Conservation (phyloP, 2,888 invertebrate genomes). For the Pachycephus smyrnensis region DNA sequence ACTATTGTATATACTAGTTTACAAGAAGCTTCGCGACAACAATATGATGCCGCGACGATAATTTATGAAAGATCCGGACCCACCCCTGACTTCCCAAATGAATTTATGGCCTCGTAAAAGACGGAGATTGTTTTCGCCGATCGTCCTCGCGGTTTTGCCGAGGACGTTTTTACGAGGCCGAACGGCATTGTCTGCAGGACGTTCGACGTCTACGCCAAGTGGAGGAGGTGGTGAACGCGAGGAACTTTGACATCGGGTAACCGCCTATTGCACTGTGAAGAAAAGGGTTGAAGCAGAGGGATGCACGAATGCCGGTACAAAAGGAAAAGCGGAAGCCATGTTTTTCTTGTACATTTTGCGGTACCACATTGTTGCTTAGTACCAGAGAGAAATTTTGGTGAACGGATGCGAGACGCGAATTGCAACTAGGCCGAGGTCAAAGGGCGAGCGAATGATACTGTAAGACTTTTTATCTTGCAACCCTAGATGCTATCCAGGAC, state of each 20-base stretch:
- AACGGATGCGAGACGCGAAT: neutral
- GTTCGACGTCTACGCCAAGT: constrained; percentile 12
- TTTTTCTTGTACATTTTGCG: neutral
- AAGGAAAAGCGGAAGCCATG: neutral
- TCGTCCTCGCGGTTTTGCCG: constrained; percentile 49
- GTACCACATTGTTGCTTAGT: neutral
- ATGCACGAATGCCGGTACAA: neutral
- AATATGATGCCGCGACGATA: constrained; percentile 18
- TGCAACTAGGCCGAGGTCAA: neutral
- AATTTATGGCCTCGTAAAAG: constrained; percentile 58
- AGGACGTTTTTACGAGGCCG: constrained; percentile 55
- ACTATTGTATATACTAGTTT: constrained; percentile 1
- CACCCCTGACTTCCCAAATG: constrained; percentile 39
- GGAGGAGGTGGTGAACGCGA: neutral
- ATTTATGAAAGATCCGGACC: constrained; percentile 18
- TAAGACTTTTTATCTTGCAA: neutral
- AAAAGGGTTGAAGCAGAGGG: neutral
- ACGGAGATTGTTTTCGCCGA: constrained; percentile 48
- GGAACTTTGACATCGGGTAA: neutral
- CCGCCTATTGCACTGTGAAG: neutral
- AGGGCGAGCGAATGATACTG: neutral
- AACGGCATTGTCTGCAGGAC: constrained; percentile 40
- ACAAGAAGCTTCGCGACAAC: constrained; percentile 18
- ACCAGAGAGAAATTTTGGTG: neutral
- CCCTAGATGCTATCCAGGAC: neutral